phyloP scores from a whole-genome alignment of 1,140 invertebrate species.

The Hermetia illucens region DNA sequence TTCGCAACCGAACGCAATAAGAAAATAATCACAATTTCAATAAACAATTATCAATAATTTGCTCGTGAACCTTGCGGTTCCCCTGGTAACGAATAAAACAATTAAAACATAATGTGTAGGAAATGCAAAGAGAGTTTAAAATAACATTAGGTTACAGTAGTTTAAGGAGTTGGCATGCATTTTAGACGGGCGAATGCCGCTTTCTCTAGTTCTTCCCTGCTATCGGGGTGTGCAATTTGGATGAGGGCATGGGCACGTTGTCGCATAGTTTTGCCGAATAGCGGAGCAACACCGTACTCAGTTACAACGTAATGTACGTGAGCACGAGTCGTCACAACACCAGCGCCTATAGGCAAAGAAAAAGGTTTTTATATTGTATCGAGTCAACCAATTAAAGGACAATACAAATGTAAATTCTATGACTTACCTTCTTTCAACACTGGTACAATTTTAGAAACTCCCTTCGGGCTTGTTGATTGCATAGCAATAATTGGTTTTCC shows the following conservation, averaged over 20 bases:
- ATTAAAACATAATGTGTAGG: no score
- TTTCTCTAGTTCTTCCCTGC: conserved; percentile 74
- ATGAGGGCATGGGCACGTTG: conserved; percentile 84
- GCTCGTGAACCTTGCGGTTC: no score
- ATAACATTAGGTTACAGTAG: not conserved
- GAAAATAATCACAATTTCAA: no score
- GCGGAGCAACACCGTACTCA: conserved; percentile 76
- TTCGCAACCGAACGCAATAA: no score
- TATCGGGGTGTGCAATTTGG: conserved; percentile 78
- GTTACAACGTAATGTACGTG: conserved; percentile 90
- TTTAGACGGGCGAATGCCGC: conserved; percentile 78
- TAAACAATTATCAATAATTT: no score
- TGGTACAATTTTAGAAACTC: conserved; percentile 81
- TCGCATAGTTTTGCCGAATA: conserved; percentile 80
- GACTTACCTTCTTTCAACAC: conserved; percentile 61
- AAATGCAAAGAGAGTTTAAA: no score
- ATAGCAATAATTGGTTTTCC: conserved; percentile 92
- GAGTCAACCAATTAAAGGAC: not conserved
- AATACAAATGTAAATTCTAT: not conserved
- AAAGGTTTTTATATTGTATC: not conserved
- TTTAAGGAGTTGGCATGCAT: conserved; percentile 57
- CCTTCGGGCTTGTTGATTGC: conserved; percentile 69
- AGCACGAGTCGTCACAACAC: conserved; percentile 83
- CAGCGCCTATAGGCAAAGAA: conserved; percentile 51
- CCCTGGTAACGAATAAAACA: no score